Evolutionary conservation across 2,888 invertebrate genomes (phyloP).

Genomic region (Cephus rjabovi): DNA sequence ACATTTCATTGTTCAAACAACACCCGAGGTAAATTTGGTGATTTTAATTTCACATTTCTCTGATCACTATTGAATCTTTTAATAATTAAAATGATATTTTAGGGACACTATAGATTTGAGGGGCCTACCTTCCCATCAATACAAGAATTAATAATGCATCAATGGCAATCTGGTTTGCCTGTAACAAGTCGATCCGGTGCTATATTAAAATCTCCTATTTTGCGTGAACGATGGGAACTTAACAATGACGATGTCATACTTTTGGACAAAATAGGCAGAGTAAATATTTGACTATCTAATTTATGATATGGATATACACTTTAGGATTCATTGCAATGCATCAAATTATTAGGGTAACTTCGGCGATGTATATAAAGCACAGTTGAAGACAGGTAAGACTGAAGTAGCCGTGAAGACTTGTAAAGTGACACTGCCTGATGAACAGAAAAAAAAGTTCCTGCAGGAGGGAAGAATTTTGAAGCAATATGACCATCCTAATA

Average conservation of each 20-base stretch:
- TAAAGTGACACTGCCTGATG: slow-evolving; percentile 92
- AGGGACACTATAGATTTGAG: slow-evolving; percentile 94
- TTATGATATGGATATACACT: neutral
- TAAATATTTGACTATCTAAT: slow-evolving; percentile 67
- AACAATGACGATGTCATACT: slow-evolving; percentile 95
- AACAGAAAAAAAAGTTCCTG: slow-evolving; percentile 92
- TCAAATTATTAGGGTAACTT: slow-evolving; percentile 85
- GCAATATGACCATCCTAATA: slow-evolving; percentile 97
- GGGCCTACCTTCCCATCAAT: slow-evolving; percentile 94
- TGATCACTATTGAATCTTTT: neutral
- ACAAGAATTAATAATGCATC: slow-evolving; percentile 90
- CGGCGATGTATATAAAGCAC: slow-evolving; percentile 95
- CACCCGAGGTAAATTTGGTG: slow-evolving; percentile 78
- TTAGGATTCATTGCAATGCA: neutral
- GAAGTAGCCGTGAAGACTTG: slow-evolving; percentile 98
- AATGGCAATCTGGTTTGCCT: slow-evolving; percentile 85
- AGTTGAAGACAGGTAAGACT: slow-evolving; percentile 82
- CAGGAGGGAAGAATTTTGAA: slow-evolving; percentile 96
- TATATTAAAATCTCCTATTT: slow-evolving; percentile 85
- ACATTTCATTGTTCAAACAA: slow-evolving; percentile 97
- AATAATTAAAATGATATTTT: slow-evolving; percentile 39
- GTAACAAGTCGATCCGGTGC: slow-evolving; percentile 95
- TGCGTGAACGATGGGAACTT: slow-evolving; percentile 93
- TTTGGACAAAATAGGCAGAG: slow-evolving; percentile 93
- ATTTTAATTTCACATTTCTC: neutral